A percentile compares a stretch with the other conserved stretches of the same genome.
phyloP scores from a whole-genome alignment of 2,888 invertebrate species.

The Coelopa pilipes region DNA sequence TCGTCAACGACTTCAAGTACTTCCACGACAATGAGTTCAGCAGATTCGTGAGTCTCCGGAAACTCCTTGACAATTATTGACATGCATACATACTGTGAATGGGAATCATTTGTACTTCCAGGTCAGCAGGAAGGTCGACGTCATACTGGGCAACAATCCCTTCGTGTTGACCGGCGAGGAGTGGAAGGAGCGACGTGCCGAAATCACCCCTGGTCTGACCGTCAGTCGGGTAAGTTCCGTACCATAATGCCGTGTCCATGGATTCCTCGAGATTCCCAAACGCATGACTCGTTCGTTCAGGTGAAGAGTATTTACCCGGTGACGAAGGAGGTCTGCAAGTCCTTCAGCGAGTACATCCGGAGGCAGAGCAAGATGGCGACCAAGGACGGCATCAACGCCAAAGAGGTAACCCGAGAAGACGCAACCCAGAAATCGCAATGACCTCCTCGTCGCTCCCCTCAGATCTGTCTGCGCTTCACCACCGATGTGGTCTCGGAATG shows the following conservation, averaged over 20 bases:
- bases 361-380: constrained; percentile 51
- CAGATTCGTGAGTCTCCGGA: constrained; percentile 48
- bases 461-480: constrained; percentile 61
- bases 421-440: background rate
- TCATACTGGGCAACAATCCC: constrained; percentile 67
- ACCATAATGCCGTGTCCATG: background rate
- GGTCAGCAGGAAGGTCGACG: constrained; percentile 67
- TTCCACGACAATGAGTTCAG: constrained; percentile 62
- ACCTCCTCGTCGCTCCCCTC: background rate
- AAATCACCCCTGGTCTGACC: constrained; percentile 69
- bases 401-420: constrained; percentile 51
- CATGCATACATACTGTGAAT: no score
- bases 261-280: background rate
- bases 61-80: background rate
- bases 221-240: constrained; percentile 64
- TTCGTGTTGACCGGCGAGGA: constrained; percentile 67
- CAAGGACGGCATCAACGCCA: constrained; percentile 64
- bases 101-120: no score
- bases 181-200: constrained; percentile 68
- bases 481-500: constrained; percentile 67
- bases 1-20: constrained; percentile 64
- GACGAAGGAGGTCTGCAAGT: constrained; percentile 65
- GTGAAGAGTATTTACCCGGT: constrained; percentile 68
- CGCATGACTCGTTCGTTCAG: constrained; percentile 45
- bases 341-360: constrained; percentile 65